Conservation (phyloP, 1,140 invertebrate species). For the Orius insidiosus region DNA sequence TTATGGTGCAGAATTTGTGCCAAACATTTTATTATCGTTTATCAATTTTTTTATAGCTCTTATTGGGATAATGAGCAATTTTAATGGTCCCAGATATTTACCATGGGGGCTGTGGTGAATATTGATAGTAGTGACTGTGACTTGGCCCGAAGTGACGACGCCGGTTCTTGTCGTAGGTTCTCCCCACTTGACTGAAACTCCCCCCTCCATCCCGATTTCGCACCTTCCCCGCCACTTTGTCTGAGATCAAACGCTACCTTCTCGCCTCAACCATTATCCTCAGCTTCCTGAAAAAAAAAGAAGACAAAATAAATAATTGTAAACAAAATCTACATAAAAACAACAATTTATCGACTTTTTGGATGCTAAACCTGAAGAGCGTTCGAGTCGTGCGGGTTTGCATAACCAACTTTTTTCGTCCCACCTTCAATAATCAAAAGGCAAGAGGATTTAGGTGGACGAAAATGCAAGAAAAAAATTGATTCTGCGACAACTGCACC, state of each 20-base stretch:
- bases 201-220: constrained; percentile 12
- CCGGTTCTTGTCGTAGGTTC: constrained; percentile 7
- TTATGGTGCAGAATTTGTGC: too few species aligned
- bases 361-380: too few species aligned
- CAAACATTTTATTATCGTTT: too few species aligned
- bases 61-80: too few species aligned
- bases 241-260: constrained; percentile 1
- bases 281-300: constrained; percentile 3
- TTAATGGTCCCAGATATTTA: neutral
- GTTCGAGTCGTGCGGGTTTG: too few species aligned
- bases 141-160: constrained; percentile 21
- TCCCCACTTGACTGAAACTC: constrained; percentile 13
- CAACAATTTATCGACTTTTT: neutral
- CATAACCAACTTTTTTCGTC: too few species aligned
- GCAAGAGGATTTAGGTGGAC: too few species aligned
- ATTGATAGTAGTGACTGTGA: constrained; percentile 23
- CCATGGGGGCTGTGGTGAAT: constrained; percentile 11
- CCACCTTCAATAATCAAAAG: too few species aligned
- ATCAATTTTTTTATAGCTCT: too few species aligned
- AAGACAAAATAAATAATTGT: neutral
- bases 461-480: too few species aligned
- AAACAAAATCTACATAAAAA: neutral
- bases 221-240: constrained; percentile 10
- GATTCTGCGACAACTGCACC: too few species aligned
- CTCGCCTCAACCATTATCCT: constrained; percentile 7